Evolutionary conservation across 2,113 vertebrate species (phyloP).

Genomic region (Bos taurus): ARS-UCD2.0 NC_037356.1:36892001-36892500

Average conservation of each 20-base stretch:
- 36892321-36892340: no score
- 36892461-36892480: no score
- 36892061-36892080: background rate
- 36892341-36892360: no score
- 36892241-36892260: background rate
- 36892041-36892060: background rate
- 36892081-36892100: background rate
- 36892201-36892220: background rate
- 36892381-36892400: no score
- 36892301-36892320: no score
- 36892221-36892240: background rate
- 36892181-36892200: constrained; percentile 19
- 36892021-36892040: background rate
- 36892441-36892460: no score
- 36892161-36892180: background rate
- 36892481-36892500: no score
- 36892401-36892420: no score
- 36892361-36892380: no score
- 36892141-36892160: background rate
- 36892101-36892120: background rate
- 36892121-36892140: background rate
- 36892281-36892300: no score
- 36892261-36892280: no score
- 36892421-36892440: no score
- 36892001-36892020: constrained; percentile 1